Evolutionary conservation across 1,140 invertebrate genomes (phyloP), one percentile per base, ranked within the genome.

Genomic region (Penaeus chinensis): DNA sequence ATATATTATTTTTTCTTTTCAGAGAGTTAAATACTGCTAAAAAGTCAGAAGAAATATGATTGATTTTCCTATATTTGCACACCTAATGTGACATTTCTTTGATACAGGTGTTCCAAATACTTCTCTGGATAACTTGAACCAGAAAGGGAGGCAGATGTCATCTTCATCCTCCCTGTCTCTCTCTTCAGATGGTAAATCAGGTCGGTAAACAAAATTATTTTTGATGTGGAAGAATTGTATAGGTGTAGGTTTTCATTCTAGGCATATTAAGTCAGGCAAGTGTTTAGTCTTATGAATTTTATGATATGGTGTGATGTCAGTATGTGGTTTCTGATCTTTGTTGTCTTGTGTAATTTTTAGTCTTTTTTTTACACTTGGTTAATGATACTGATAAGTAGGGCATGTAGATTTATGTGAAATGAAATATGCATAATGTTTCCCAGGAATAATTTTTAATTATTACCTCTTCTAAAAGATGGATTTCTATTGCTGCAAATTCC

Each of bases 61-160:
- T 54, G 54, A 16, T 54, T 16, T 54, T 54, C 1, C 54, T 13
- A 16, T 54, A 11, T 13, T 54, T 16, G 16, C 54, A 13, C 11
- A 54, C 10, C 10, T 10, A 82, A 61, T 83, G 13, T 27, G n/a
- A 54, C 22, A 19, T 32, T 11, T 37, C 32, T 66, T 10, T 54
- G 10, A 74, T 85, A n/a, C 42, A 87, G 86, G 86, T 65, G 86
- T 87, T 32, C 86, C 86, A 16, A 87, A 87, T 32, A 87, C 81
- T n/a, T 87, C 86, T 20, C 74, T 87, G 80, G 86, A 87, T 27
- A 87, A 78, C 62, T 80, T 87, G 24, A 87, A 42, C 37, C 86
- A 87, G 22, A 87, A 87, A 76, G 82, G 74, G 19, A 81, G 82
- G 5, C 87, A 88, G 37, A 78, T 84, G 47, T 88, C 87, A 27